Conservation (phyloP, 1,140 invertebrate genomes). For the Eurytemora carolleeae region DNA sequence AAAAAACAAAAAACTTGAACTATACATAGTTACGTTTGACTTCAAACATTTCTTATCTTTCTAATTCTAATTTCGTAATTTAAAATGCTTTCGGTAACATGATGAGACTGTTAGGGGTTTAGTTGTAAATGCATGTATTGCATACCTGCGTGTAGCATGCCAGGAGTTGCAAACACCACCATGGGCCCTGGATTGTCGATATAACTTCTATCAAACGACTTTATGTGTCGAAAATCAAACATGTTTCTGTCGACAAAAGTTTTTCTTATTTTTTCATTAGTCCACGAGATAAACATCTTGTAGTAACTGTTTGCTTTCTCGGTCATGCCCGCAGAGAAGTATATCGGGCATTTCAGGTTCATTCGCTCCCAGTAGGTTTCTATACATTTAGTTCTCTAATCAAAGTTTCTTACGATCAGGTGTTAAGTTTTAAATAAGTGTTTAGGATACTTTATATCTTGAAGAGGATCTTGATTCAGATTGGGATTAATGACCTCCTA, state of each 20-base stretch:
- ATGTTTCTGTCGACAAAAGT: slow-evolving; percentile 99
- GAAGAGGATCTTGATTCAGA: no score
- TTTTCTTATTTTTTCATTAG: slow-evolving; percentile 97
- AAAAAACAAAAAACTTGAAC: no score
- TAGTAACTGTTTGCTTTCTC: slow-evolving; percentile 99
- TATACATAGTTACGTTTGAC: no score
- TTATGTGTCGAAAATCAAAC: slow-evolving; percentile 99
- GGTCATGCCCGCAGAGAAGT: slow-evolving; percentile 90
- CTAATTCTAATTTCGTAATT: no score
- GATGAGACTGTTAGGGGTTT: no score
- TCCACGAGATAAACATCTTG: slow-evolving; percentile 99
- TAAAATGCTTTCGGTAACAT: no score
- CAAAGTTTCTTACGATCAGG: neutral
- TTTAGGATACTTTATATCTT: no score
- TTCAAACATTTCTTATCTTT: no score
- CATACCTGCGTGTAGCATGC: slow-evolving; percentile 88
- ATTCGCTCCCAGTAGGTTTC: slow-evolving; percentile 96
- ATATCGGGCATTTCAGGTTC: slow-evolving; percentile 93
- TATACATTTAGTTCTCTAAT: no score
- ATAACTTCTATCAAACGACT: slow-evolving; percentile 85
- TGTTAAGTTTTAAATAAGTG: slow-evolving; percentile 21
- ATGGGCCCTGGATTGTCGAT: slow-evolving; percentile 96
- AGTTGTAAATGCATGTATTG: no score
- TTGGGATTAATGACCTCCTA: no score
- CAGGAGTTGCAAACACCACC: slow-evolving; percentile 98